A percentile compares a stretch with the other conserved stretches of the same genome.
These are phyloP conservation scores for Cryptophagus acutangulus DNA, from an alignment of 2,888 invertebrate genomes.

Conservation along the genomic window DNA sequence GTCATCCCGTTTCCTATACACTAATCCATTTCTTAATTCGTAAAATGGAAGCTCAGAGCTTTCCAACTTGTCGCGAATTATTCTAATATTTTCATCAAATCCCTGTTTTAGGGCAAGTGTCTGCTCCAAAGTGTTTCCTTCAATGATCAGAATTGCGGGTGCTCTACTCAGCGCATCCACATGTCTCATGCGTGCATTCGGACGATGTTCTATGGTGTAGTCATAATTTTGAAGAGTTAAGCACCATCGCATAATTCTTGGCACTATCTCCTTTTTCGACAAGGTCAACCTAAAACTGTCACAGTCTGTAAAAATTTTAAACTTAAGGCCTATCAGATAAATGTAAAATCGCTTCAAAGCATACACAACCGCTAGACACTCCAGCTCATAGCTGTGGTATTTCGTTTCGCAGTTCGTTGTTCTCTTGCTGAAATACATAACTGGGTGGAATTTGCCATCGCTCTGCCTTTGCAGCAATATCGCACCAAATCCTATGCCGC, in stretches of 20 bases:
- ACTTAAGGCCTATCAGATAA: constrained; percentile 17
- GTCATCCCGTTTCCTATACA: not conserved
- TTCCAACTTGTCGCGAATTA: constrained; percentile 10
- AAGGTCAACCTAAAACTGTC: too few relatives aligned
- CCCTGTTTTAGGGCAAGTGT: too few relatives aligned
- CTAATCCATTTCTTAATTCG: not conserved
- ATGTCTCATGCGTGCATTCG: constrained; percentile 14
- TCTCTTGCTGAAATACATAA: constrained; percentile 33
- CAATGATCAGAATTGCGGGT: too few relatives aligned
- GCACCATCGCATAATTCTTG: constrained; percentile 18
- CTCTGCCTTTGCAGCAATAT: constrained; percentile 22
- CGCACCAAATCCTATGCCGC: constrained; percentile 28
- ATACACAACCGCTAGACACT: too few relatives aligned
- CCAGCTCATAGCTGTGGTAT: too few relatives aligned
- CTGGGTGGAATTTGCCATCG: constrained; percentile 27
- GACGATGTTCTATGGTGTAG: constrained; percentile 20
- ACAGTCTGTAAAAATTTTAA: too few relatives aligned
- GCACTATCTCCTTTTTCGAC: constrained; percentile 20
- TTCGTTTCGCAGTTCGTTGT: constrained; percentile 26
- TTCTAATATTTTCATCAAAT: too few relatives aligned
- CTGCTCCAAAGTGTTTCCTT: too few relatives aligned
- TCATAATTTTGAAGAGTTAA: too few relatives aligned
- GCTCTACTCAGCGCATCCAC: constrained; percentile 18
- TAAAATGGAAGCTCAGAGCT: not conserved
- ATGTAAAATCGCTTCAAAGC: constrained; percentile 26